Evolutionary conservation across 2,113 vertebrate species (phyloP), one percentile per base, ranked within the genome.

Genomic region (Pterocles orientalis): DNA sequence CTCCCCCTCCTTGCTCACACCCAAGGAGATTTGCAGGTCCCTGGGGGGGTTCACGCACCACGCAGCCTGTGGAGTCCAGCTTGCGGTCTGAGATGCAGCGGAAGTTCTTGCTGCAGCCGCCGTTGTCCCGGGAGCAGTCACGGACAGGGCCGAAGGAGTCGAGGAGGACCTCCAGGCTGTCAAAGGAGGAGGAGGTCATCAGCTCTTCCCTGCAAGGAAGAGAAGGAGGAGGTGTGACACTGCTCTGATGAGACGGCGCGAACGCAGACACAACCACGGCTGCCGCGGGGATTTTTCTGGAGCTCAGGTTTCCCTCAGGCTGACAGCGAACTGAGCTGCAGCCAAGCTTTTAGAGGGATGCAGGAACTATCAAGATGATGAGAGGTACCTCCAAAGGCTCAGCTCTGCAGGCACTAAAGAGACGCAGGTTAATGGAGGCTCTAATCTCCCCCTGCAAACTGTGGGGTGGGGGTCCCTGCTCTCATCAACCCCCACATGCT

Each of bases 171-270:
- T 99, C 99, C 97, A 99, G 97, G 95, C 99, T 99, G 97, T 99
- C 99, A 23, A 99, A 99, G 92, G 99, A 99, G 36, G 99, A 99
- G 11, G 99, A 99, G 86, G 99, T 99, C 99, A 99, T 99, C 97
- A 99, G 90, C 97, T 99, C 99, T 97, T 99, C 99, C 94, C 99
- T 99, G 98, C 0, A 3, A 90, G 48, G 77, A 92, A 92, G 36
- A 86, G 87, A 66, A 47, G 36, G 69, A 82, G 56, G 60, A 82
- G 53, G 19, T 1, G 28, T 25, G 68, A 86, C 85, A 77, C 48
- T 15, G 50, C 58, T 69, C 17, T 6, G 2, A 4, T 0, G 33
- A 71, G 79, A 56, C 0, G 1, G 0, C 19, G 19, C 1, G 5
- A 76, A 71, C 0, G 0, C 1, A 0, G 9, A 51, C 56, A 13